Evolutionary conservation across 1,140 invertebrate genomes (phyloP).

Genomic region (Cydia fagiglandana): DNA sequence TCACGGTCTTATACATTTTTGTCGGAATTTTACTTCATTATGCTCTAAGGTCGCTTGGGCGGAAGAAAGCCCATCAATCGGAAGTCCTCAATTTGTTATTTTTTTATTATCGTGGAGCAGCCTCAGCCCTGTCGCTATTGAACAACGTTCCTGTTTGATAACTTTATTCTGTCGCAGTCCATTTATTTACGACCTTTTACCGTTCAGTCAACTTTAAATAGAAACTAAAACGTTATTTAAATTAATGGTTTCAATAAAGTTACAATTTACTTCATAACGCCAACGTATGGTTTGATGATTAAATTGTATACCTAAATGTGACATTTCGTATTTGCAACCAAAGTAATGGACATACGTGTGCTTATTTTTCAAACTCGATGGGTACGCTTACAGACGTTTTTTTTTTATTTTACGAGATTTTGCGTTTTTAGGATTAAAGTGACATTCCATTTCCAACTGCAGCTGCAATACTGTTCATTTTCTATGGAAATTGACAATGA

Average conservation of each 20-base stretch:
- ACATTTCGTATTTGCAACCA: background rate
- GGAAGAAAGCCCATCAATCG: slow-evolving; percentile 21
- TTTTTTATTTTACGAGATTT: no score
- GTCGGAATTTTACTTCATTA: slow-evolving; percentile 29
- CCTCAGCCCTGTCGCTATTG: background rate
- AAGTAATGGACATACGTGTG: no score
- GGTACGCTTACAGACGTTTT: no score
- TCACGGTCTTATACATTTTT: slow-evolving; percentile 24
- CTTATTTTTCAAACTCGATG: no score
- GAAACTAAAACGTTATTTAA: no score
- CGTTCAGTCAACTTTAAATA: no score
- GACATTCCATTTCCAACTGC: no score
- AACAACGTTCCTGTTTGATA: background rate
- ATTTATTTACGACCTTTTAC: background rate
- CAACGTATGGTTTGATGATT: background rate
- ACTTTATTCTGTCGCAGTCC: background rate
- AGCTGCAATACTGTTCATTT: no score
- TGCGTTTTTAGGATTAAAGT: no score
- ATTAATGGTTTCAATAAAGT: no score
- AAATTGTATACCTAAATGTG: background rate
- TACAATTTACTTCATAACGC: no score
- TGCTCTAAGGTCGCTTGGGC: slow-evolving; percentile 26
- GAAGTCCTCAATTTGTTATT: slow-evolving; percentile 20
- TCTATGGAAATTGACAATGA: no score
- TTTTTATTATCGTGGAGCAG: background rate